Evolutionary conservation across 2,888 invertebrate species (phyloP), one percentile per base, ranked within the genome.

Genomic region (Sesamia inferens): DNA sequence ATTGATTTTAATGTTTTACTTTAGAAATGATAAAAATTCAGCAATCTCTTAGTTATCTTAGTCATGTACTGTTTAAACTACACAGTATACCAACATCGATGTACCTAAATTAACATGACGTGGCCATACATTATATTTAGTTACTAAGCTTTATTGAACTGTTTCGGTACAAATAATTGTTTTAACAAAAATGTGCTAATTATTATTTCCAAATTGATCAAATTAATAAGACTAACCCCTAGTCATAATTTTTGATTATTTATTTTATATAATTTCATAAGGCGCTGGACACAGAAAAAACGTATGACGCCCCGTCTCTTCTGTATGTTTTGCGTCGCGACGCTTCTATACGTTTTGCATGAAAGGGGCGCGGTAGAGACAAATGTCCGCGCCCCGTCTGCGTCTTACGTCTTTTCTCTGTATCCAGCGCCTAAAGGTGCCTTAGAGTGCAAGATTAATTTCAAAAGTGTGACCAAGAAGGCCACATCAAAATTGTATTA

Each of bases 151-250:
- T 63, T 58, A n/a, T 61, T 68, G 22, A 57, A 81, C 48, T 78
- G 64, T 74, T 74, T 72, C 31, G 76, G 81, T 84, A 84, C 82
- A 88, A 85, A 83, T 84, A 75, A 62, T 74, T 72, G 71, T 83
- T 64, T 80, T 76, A 82, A 82, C 64, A 70, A 80, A 79, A 66
- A 75, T 74, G 48, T 84, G 75, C 61, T 80, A 86, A 84, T 61
- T 13, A 51, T 68, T 71, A 69, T 82, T 78, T 78, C 74, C 69
- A 72, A 82, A 79, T 84, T 83, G 63, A 57, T 78, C 68, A 85
- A 81, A 85, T 81, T 85, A 81, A 88, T 86, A 90, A 91, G 90
- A 91, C 92, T 93, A 92, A 93, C 88, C 78, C 85, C 92, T 93
- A 93, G 93, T 93, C 92, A 92, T 91, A 90, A 84, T 65, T 78